A percentile compares a stretch with the other conserved stretches of the same genome.
phyloP scores from a whole-genome alignment of 23 tunicate genomes.

The Corella eumyota region DNA sequence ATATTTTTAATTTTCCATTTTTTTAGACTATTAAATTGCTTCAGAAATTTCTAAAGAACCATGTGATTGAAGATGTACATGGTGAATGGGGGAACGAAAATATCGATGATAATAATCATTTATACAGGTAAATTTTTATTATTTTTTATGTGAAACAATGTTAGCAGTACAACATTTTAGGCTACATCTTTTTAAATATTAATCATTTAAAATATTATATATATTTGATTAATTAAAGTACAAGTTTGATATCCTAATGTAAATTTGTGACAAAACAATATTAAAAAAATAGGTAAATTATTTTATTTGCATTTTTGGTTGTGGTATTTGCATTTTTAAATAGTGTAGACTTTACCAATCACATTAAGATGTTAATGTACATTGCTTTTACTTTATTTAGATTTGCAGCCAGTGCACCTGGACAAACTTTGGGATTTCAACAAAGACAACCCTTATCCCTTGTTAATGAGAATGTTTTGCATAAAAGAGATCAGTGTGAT shows the following conservation, averaged over 20 bases:
- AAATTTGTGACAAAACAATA: no score
- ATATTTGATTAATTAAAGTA: not conserved
- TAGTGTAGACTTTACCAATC: no score
- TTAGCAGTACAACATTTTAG: no score
- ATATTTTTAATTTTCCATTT: not conserved
- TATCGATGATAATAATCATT: constrained; percentile 32
- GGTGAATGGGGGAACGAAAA: constrained; percentile 65
- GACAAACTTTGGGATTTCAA: no score
- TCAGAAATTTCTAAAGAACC: constrained; percentile 46
- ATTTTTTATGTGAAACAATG: no score
- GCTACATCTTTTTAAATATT: no score
- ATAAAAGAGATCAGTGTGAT: not conserved
- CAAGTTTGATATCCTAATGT: not conserved
- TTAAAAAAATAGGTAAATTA: no score
- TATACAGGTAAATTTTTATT: constrained; percentile 27
- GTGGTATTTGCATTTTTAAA: no score
- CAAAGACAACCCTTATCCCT: constrained; percentile 1
- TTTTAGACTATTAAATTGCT: constrained; percentile 46
- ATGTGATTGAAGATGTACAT: constrained; percentile 69
- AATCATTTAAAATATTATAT: not conserved
- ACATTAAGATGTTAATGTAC: no score
- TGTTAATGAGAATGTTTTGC: not conserved
- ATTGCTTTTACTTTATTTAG: no score
- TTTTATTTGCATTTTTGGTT: no score
- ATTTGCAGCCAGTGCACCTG: no score